Evolutionary conservation across 2,888 invertebrate genomes (phyloP).

Genomic region (Trachelus tabidus): DNA sequence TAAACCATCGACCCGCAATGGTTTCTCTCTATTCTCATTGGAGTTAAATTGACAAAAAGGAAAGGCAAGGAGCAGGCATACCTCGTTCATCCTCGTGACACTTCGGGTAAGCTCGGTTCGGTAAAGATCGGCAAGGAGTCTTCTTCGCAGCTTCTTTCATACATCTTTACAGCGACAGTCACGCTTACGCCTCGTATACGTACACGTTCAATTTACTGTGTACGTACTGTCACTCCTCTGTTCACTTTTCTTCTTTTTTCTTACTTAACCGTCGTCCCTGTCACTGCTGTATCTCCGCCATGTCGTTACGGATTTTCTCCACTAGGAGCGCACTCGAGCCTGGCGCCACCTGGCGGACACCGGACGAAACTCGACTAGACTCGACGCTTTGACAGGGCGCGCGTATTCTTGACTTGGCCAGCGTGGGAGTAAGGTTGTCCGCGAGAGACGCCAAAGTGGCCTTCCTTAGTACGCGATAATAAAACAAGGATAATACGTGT

Average conservation of each 20-base stretch:
- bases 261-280: neutral
- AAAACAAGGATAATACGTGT: neutral
- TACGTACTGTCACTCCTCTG: neutral
- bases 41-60: neutral
- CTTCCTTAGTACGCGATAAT: conserved; percentile 11
- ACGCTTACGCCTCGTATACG: neutral
- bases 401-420: conserved; percentile 60
- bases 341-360: conserved; percentile 41
- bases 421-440: conserved; percentile 59
- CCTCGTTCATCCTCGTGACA: neutral
- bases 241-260: neutral
- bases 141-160: neutral
- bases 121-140: neutral
- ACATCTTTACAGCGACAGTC: neutral
- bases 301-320: neutral
- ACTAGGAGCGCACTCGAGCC: conserved; percentile 15
- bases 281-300: neutral
- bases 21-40: neutral
- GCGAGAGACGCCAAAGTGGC: conserved; percentile 46
- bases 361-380: conserved; percentile 29
- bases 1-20: neutral
- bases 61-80: neutral
- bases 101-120: neutral
- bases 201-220: neutral
- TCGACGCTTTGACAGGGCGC: conserved; percentile 48